Base-by-base conservation (phyloP, 23 tunicate genomes). In the Halocynthia aurantium region DNA sequence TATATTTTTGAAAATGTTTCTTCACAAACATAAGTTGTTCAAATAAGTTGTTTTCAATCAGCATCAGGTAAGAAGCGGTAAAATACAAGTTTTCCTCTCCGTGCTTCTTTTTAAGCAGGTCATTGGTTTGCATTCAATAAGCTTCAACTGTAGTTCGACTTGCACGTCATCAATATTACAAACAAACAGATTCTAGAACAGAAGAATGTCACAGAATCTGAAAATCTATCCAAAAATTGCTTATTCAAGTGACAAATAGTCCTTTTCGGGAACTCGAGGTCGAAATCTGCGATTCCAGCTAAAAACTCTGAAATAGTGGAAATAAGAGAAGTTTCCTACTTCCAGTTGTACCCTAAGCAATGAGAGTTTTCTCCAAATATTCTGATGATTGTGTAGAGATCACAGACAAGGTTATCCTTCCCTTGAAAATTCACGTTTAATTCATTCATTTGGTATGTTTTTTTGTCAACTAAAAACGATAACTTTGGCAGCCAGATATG, bases 1-100 rank as follows among this genome's bases (percentile, higher is more conserved):
- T n/a, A n/a, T n/a, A n/a, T n/a, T n/a, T n/a, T n/a, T n/a, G n/a
- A n/a, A n/a, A n/a, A n/a, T n/a, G n/a, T n/a, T n/a, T n/a, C n/a
- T n/a, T n/a, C n/a, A n/a, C n/a, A n/a, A n/a, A n/a, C n/a, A n/a
- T n/a, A n/a, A n/a, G n/a, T n/a, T n/a, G n/a, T n/a, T n/a, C n/a
- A n/a, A n/a, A n/a, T n/a, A n/a, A n/a, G n/a, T n/a, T n/a, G n/a
- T n/a, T n/a, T n/a, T n/a, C n/a, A n/a, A n/a, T 51, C 75, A 78
- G 66, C 61, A n/a, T 67, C 62, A 65, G 75, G 82, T 78, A 78
- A 53, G 75, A 73, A 78, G 62, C 74, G 61, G 61, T 78, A 78
- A 78, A 78, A 78, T 62, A 81, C 80, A 81, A 81, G 84, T 72
- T 81, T 55, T 53, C 77, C 77, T 81, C 84, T 81, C 68, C 55